A percentile compares a stretch with the other conserved stretches of the same genome.
phyloP scores from a whole-genome alignment of 2,797 vertebrate species.

The Trematomus bernacchii region DNA sequence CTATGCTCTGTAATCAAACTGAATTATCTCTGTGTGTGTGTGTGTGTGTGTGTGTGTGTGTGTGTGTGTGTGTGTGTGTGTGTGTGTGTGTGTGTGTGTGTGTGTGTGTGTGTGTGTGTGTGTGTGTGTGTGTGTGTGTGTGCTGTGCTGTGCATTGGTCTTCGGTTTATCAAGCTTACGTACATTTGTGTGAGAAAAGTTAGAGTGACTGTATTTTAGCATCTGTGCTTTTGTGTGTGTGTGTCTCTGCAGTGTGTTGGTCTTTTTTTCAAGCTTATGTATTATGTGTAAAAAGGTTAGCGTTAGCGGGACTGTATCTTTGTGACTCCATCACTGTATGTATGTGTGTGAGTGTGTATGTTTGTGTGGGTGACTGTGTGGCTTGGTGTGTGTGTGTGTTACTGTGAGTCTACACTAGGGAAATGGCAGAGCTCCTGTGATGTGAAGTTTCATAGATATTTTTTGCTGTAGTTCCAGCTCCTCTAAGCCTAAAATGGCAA shows the following conservation, averaged over 20 bases:
- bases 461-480: constrained; percentile 64
- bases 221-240: too few species aligned
- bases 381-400: constrained; percentile 27
- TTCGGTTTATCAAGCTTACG: too few species aligned
- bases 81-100: constrained; percentile 19
- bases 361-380: constrained; percentile 15
- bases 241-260: constrained; percentile 13
- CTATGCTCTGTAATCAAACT: constrained; percentile 75
- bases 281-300: too few species aligned
- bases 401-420: too few species aligned
- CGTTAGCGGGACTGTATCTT: too few species aligned
- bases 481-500: constrained; percentile 67
- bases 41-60: constrained; percentile 23
- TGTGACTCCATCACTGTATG: not conserved
- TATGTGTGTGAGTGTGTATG: constrained; percentile 7
- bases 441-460: constrained; percentile 52
- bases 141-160: too few species aligned
- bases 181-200: too few species aligned
- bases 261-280: not conserved
- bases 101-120: constrained; percentile 16
- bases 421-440: too few species aligned
- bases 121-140: too few species aligned
- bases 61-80: constrained; percentile 25
- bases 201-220: too few species aligned
- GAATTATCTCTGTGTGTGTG: constrained; percentile 36